Evolutionary conservation across 2,797 vertebrate species (phyloP), one percentile per base, ranked within the genome.

Genomic region (Tinamus major): DNA sequence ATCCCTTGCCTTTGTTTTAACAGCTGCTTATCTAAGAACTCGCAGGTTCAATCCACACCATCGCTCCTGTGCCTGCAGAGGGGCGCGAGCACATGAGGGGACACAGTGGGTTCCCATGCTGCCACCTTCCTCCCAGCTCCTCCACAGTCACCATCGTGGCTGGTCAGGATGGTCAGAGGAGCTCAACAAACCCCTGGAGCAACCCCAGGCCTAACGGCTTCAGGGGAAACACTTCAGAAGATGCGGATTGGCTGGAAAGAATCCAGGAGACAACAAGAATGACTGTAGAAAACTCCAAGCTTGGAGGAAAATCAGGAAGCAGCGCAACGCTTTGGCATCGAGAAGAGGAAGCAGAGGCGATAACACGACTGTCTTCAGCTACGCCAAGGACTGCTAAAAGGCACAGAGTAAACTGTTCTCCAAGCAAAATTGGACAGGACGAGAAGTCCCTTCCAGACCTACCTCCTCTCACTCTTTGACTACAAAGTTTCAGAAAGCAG

Each of bases 1-100:
- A 7, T 58, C 29, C 42, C 87, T 92, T 94, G 46, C 89, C 83
- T 18, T 37, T 12, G 29, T 77, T 27, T 61, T 41, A 94, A 29
- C 48, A 93, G 72, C 27, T 86, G 20, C 6, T 76, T 94, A 75
- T 78, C 92, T 49, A 41, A 79, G 58, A 75, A 61, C 62, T 55
- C 51, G 46, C 79, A 42, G 35, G 44, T 11, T 55, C 87, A 93
- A 37, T 59, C 35, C 3, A 10, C 24, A 3, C 4, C 31, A 59
- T 16, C 3, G 1, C 4, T 6, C 35, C 37, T 1, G 0, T 24
- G 17, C 24, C 14, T 16, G 8, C 83, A 82, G 44, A 19, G 5
- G n/a, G 7, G 18, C 62, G 58, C 1, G 46, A 59, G 49, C 29
- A 19, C 29, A 46, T 13, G 20, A 3, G 1, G 42, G 35, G 71